Conservation (phyloP, 1,140 invertebrate species). For the Leptestheria dahalacensis region DNA sequence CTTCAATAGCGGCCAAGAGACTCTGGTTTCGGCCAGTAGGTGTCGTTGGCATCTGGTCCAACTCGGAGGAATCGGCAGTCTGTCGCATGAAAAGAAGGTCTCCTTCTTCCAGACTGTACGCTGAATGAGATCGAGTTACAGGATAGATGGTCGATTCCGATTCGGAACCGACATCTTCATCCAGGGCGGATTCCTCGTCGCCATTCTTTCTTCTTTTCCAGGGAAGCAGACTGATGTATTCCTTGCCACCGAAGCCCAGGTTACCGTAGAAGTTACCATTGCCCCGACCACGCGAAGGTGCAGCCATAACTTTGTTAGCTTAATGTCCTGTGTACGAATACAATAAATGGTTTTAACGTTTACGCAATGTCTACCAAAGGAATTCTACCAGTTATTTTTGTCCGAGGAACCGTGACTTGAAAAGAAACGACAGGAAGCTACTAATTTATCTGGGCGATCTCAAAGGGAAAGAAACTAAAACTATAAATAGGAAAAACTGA, state of each 20-base stretch:
- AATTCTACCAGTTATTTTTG: no score
- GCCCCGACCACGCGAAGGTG: not conserved
- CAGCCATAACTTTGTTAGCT: no score
- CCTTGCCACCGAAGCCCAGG: not conserved
- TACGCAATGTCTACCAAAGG: no score
- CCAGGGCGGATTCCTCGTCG: not conserved
- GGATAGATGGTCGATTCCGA: not conserved
- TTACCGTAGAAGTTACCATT: not conserved
- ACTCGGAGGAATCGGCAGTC: not conserved
- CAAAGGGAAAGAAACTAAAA: no score
- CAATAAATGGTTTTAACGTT: not conserved
- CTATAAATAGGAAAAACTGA: no score
- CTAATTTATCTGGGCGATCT: no score
- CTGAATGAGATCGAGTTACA: not conserved
- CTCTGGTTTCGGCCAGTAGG: not conserved
- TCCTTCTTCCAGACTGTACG: slow-evolving; percentile 4
- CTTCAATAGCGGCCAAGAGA: slow-evolving; percentile 10
- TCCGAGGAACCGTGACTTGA: no score
- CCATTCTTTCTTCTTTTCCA: slow-evolving; percentile 1
- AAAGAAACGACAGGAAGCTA: no score
- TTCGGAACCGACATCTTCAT: slow-evolving; percentile 3
- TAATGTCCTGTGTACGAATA: not conserved
- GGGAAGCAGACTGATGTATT: slow-evolving; percentile 4
- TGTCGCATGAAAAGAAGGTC: not conserved
- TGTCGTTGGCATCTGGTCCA: not conserved